Evolutionary conservation across 2,797 vertebrate genomes (phyloP).

Genomic region (Prunella strophiata): DNA sequence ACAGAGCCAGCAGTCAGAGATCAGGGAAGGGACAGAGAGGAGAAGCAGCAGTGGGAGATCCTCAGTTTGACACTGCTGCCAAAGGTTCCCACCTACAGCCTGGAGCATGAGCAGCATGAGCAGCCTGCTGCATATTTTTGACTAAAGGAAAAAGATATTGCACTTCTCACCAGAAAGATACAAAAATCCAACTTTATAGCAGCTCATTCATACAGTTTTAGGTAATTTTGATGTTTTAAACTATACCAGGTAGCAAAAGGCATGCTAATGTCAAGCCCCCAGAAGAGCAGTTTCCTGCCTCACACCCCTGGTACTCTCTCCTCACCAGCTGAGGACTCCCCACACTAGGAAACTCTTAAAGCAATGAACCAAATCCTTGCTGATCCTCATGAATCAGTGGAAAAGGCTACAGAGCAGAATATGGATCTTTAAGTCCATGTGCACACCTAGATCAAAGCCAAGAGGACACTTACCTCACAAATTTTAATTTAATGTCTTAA

Average conservation of each 20-base stretch:
- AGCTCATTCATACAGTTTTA: not conserved
- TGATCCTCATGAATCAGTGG: not conserved
- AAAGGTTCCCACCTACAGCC: not conserved
- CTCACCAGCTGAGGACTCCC: not conserved
- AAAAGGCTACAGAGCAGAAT: accelerated
- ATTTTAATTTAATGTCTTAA: not conserved
- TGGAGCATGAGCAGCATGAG: not conserved
- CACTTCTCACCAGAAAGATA: not conserved
- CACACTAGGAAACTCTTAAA: not conserved
- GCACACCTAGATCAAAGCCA: not conserved
- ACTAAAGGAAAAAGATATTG: not conserved
- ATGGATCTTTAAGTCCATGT: not conserved
- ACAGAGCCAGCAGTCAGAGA: not conserved
- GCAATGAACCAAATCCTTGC: not conserved
- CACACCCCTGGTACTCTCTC: not conserved
- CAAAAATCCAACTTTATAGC: not conserved
- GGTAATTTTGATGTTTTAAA: not conserved
- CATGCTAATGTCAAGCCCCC: not conserved
- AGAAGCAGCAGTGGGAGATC: not conserved
- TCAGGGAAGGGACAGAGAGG: not conserved
- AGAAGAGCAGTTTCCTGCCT: not conserved
- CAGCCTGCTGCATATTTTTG: not conserved
- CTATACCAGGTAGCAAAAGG: not conserved
- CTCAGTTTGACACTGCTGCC: not conserved
- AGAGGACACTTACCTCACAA: not conserved